Conservation (phyloP, 2,113 vertebrate genomes). For the Zosterops pallidus region DNA sequence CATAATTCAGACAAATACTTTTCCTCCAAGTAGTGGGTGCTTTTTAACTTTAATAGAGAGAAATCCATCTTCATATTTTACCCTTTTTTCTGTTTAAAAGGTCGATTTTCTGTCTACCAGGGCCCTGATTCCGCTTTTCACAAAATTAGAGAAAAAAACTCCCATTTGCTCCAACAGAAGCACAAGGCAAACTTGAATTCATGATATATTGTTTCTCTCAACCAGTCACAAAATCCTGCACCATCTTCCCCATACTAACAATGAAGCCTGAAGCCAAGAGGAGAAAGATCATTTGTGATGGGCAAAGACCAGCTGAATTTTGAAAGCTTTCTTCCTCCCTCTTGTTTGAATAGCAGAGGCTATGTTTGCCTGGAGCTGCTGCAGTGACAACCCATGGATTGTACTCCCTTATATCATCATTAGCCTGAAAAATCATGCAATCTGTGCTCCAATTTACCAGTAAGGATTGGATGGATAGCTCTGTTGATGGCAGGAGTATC, state of each 20-base stretch:
- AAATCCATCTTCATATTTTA: background rate
- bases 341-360: background rate
- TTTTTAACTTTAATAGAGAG: background rate
- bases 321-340: background rate
- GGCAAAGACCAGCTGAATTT: background rate
- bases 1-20: background rate
- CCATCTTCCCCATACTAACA: background rate
- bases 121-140: fast-evolving
- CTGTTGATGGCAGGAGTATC: conserved; percentile 10
- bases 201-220: background rate
- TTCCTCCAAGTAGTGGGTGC: background rate
- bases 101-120: background rate
- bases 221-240: background rate
- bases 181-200: background rate
- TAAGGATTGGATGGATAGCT: conserved; percentile 1
- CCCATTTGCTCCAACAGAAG: background rate
- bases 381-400: conserved; percentile 5
- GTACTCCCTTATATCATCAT: conserved; percentile 33
- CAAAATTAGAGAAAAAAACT: background rate
- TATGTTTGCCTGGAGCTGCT: conserved; percentile 22
- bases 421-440: conserved; percentile 20
- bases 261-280: background rate
- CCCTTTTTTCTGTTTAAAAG: background rate
- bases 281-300: background rate
- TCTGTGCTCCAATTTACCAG: conserved; percentile 29